Base-by-base conservation (phyloP, 2,888 invertebrate species). In the Callosobruchus maculatus region DNA sequence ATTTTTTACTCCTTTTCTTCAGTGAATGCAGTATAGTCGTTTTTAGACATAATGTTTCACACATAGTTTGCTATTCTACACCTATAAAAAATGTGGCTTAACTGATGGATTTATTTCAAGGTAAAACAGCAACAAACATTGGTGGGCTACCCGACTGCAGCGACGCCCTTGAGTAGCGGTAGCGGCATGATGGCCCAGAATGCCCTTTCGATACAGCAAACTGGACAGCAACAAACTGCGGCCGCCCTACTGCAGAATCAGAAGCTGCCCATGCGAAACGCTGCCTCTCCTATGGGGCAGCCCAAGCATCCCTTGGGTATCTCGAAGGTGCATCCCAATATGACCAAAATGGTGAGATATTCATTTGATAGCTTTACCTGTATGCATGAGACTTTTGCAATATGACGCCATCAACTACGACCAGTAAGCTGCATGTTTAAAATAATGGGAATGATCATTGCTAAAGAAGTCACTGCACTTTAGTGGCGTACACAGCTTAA, bases 121-220 rank as follows among this genome's bases (percentile, higher is more conserved):
- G 76, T 77, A 18, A 77, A 77, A 73, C 78, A 78, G 67, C 73
- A 73, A 67, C 73, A 74, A 49, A 20, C 74, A 5, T 49, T 66
- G 26, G 26, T 30, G 21, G 74, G 71, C 30, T 74, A 71, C 67
- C 20, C 69, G 70, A 72, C 69, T 71, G 9, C 70, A 70, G 67
- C 67, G 21, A 76, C 74, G 31, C 72, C 71, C 26, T 67, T 76
- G 68, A 69, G 73, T 69, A 21, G 21, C 9, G 21, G 21, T 2
- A 68, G 21, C 22, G 68, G 68, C 21, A 21, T 21, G 68, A 20
- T 68, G 21, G 22, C 77, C 22, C 77, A 76, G 21, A 73, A 74
- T 20, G 74, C 75, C 71, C 76, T 75, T 68, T 72, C 76, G 67
- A 68, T 74, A 66, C 68, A 74, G 31, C 77, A 49, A 49, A 13